A percentile compares a stretch with the other conserved stretches of the same genome.
These are phyloP conservation scores for Oncopodura yosiiana DNA, from an alignment of 1,140 invertebrate genomes.

Conservation along the genomic window DNA sequence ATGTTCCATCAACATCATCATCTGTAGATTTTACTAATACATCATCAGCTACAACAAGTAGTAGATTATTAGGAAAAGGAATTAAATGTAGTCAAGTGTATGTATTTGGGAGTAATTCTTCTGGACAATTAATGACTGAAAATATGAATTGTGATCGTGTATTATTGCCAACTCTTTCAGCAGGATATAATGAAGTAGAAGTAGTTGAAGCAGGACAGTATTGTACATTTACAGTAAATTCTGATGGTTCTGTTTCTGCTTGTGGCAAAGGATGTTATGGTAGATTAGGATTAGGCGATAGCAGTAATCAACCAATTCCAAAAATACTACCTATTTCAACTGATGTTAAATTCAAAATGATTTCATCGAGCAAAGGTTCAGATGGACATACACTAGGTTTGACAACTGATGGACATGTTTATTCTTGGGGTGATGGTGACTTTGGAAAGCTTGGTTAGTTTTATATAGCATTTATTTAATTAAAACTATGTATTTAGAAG, in stretches of 20 bases:
- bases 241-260: constrained; percentile 48
- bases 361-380: constrained; percentile 51
- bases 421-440: constrained; percentile 54
- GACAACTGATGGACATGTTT: constrained; percentile 50
- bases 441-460: background rate
- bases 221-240: constrained; percentile 54
- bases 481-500: background rate
- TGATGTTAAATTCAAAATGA: constrained; percentile 41
- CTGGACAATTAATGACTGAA: constrained; percentile 54
- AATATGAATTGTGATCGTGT: constrained; percentile 53
- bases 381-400: constrained; percentile 53
- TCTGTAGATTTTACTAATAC: background rate
- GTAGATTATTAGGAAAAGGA: too few species aligned
- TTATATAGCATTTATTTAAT: background rate
- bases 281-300: constrained; percentile 45
- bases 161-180: constrained; percentile 48
- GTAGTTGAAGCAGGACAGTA: constrained; percentile 58
- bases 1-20: constrained; percentile 1
- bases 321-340: constrained; percentile 43
- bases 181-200: constrained; percentile 49
- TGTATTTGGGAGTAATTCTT: constrained; percentile 60
- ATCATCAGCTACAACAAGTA: too few species aligned
- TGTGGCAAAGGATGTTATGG: constrained; percentile 54
- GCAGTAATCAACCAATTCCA: constrained; percentile 47
- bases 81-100: constrained; percentile 6